Base-by-base conservation (phyloP, 92 coral and sea anemone species). In the Scolanthus callimorphus region DNA sequence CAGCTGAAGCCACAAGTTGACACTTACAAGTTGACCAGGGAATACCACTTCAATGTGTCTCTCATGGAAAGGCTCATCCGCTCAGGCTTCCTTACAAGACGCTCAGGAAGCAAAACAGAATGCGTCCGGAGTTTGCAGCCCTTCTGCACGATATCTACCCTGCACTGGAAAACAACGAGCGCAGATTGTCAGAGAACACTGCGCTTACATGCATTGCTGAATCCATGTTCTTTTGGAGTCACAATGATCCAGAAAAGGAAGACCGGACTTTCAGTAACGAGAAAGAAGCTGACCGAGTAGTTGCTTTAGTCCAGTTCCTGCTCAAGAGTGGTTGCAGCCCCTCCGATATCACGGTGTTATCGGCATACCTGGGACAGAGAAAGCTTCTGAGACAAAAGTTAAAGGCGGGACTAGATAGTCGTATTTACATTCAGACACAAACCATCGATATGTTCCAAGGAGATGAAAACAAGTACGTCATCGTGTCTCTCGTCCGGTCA, bases 51-150 rank as follows among this genome's bases (percentile, higher is more conserved):
- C 37, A 39, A 64, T 31, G 39, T 24, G 1, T 64, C 71, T 8
- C 53, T 64, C 54, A 64, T 64, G 71, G 71, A 64, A 26, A 49
- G 71, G 22, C 54, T 64, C 11, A 64, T 64, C 60, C 20, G 39
- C 9, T 29, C 27, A 27, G 21, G 1, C 50, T 64, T 31, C 71
- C 71, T 0, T 64, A 25, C 27, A 50, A 64, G 54, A 15, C 71
- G 1, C 49, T 64, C 1, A 20, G 61, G 24, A 64, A 64, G 22
- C 71, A 64, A 50, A 64, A 64, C 49, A 60, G 71, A 51, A 64
- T 64, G 71, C 71, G 71, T 26, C 71, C 71, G 4, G 71, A 64
- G 54, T 64, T 64, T 25, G 26, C 71, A 48, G 71, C 60, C 17
- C 49, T 64, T 22, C 48, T 64, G 11, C 71, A 51, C 29, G 71